phyloP scores from a whole-genome alignment of 1,140 invertebrate genomes.

The Vanessa tameamea region DNA sequence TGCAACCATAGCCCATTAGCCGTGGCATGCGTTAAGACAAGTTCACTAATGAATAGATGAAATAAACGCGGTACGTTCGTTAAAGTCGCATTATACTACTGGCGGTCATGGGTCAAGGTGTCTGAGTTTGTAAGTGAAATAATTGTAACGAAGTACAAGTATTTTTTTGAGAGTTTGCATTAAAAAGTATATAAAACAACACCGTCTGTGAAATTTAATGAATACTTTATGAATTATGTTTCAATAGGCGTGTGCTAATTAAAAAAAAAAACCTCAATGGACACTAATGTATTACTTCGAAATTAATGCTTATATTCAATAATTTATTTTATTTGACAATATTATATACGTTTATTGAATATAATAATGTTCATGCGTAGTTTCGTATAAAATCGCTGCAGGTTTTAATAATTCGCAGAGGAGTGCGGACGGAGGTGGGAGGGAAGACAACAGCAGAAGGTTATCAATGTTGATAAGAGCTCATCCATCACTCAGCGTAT shows the following conservation, averaged over 20 bases:
- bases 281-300: too few species aligned
- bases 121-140: not conserved
- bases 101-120: conserved; percentile 8
- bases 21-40: conserved; percentile 57
- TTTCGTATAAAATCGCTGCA: not conserved
- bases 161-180: too few species aligned
- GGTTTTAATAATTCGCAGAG: conserved; percentile 14
- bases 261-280: too few species aligned
- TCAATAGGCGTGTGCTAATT: too few species aligned
- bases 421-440: conserved; percentile 39
- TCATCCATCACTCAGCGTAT: conserved; percentile 70
- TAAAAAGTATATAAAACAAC: too few species aligned
- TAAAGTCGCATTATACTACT: not conserved
- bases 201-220: too few species aligned
- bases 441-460: conserved; percentile 53
- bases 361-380: not conserved
- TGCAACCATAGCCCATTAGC: conserved; percentile 57
- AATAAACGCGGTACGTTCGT: conserved; percentile 44
- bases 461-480: conserved; percentile 72
- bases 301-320: too few species aligned
- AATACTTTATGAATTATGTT: too few species aligned
- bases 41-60: conserved; percentile 66
- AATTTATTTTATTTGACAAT: too few species aligned
- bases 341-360: too few species aligned
- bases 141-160: too few species aligned